Evolutionary conservation across 2,113 vertebrate genomes (phyloP).

Genomic region (Grus americana): DNA sequence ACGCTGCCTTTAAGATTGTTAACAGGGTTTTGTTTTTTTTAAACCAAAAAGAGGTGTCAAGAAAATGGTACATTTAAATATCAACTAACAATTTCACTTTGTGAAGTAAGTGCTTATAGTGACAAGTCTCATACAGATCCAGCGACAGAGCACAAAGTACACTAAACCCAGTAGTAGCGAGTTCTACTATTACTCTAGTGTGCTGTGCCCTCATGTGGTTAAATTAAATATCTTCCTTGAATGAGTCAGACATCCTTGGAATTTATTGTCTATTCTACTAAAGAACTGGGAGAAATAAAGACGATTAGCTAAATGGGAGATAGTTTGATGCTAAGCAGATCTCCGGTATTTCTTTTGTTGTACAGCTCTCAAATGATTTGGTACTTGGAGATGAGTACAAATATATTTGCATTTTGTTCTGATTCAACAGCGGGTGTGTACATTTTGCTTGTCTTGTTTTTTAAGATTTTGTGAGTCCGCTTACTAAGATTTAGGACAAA

Average conservation of each 20-base stretch:
- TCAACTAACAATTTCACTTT: neutral
- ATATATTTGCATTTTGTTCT: neutral
- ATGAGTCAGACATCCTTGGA: neutral
- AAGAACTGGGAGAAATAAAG: neutral
- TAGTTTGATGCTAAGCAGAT: rapidly evolving
- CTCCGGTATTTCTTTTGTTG: neutral
- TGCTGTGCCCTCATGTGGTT: constrained; percentile 60
- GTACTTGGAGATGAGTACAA: neutral
- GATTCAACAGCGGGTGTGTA: neutral
- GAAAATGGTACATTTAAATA: neutral
- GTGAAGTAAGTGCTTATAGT: neutral
- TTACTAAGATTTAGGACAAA: neutral
- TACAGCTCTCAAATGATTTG: neutral
- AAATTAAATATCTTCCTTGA: neutral
- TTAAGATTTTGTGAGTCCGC: neutral
- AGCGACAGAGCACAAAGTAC: neutral
- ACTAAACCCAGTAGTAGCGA: neutral
- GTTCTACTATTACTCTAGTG: neutral
- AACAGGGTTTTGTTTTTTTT: neutral
- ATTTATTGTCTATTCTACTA: neutral
- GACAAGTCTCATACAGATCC: neutral
- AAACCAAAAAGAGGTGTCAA: neutral
- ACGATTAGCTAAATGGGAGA: neutral
- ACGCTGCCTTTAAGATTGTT: neutral
- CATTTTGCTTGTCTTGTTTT: neutral